Base-by-base conservation (phyloP, 2,797 vertebrate genomes). In the Scarus forsteni region DNA sequence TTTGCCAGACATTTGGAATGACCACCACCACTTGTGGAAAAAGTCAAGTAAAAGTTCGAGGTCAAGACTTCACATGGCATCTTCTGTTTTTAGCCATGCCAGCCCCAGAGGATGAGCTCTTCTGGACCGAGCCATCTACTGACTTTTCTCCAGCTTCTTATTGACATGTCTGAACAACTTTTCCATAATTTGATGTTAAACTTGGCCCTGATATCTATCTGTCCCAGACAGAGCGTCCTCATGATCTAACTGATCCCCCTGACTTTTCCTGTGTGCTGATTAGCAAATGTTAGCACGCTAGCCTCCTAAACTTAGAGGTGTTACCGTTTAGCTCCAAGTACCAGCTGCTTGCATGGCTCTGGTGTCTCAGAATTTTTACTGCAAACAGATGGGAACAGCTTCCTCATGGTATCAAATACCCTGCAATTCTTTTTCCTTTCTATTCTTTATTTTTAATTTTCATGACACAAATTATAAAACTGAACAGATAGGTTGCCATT, bases 1-100 rank as follows among this genome's bases (percentile, higher is more conserved):
- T 63, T 73, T 71, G 54, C 18, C 58, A 48, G 74, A 81, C 79
- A 87, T 84, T 70, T 88, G 76, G 53, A 73, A 72, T 18, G 54
- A 69, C 64, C 64, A 63, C 60, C 16, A 3, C 58, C 15, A 13
- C 18, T 73, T 16, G 50, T 34, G 27, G 36, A 66, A 43, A 51
- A 65, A 60, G 8, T 34, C 38, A 19, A 13, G 48, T 58, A 58
- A 44, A 19, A 68, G 46, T 57, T 74, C 39, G 2, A 72, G 49
- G 36, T 45, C 13, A 18, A 65, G 39, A 54, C 15, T 52, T 10
- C 12, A n/a, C 15, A 35, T 15, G 6, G 0, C 1, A 2, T 18
- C 14, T 2, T 40, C 56, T 60, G 36, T 46, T 53, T 59, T 57
- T 27, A 49, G 43, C 35, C 46, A 52, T 8, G 50, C 5, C 35